phyloP scores from a whole-genome alignment of 2,888 invertebrate genomes.

The Hoplodrina blanda region DNA sequence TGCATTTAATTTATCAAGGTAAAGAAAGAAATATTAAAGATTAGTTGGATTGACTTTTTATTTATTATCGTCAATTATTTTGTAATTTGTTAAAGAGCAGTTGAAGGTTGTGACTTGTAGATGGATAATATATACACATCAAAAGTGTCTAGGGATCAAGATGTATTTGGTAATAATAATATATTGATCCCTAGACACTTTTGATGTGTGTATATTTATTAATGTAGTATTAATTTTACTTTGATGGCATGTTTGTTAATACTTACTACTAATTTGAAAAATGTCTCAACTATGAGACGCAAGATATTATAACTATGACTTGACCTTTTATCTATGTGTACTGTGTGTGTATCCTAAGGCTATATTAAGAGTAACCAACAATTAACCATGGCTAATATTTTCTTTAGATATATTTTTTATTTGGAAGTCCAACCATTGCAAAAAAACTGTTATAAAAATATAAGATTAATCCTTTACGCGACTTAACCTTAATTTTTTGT shows the following conservation, averaged over 20 bases:
- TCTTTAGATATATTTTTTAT: neutral
- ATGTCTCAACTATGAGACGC: neutral
- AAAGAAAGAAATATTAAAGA: conserved; percentile 15
- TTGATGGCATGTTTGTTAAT: neutral
- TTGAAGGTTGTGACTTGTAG: neutral
- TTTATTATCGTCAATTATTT: conserved; percentile 27
- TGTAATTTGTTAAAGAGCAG: conserved; percentile 2
- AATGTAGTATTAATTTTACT: conserved; percentile 14
- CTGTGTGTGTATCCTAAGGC: neutral
- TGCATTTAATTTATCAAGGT: conserved; percentile 11
- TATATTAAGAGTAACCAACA: neutral
- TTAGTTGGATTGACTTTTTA: conserved; percentile 2
- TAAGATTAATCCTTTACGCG: too few species aligned
- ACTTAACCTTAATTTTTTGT: too few species aligned
- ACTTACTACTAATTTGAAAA: neutral
- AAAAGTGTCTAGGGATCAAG: too few species aligned
- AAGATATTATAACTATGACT: neutral
- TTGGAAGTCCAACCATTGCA: neutral
- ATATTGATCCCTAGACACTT: too few species aligned
- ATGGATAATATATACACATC: neutral
- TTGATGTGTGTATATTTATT: too few species aligned
- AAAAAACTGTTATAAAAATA: too few species aligned
- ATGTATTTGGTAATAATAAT: too few species aligned
- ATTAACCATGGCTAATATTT: neutral
- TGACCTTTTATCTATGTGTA: neutral